Evolutionary conservation across 2,888 invertebrate genomes (phyloP), one percentile per base, ranked within the genome.

Genomic region (Meliscaeva auricollis): DNA sequence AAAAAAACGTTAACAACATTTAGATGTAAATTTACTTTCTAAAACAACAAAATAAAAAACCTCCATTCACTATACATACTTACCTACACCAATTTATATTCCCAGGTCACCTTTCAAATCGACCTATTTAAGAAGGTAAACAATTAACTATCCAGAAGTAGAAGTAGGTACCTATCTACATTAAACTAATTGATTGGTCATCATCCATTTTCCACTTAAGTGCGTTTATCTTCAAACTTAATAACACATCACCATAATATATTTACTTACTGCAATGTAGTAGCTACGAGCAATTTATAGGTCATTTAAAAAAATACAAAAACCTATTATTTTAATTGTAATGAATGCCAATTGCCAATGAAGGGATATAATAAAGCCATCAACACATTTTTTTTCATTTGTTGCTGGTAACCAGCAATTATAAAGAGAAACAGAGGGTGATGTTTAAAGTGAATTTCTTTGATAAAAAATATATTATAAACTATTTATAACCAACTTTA

Each of bases 341-440:
- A 64, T 64, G 30, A 64, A 64, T 46, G 46, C 46, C 66, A 66
- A 66, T 48, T 54, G 54, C 50, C 54, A 54, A 54, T 32, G 62
- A 68, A 80, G 46, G 68, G 62, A 75, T 62, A 75, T 69, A 69
- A 62, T 46, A 30, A 46, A 69, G 76, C 69, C 46, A 56, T 81
- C 75, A 76, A 76, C 62, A 81, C 62, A 38, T 80, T 56, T 46
- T 8, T 38, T 76, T 20, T 35, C 35, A 35, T 8, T 35, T 9
- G 35, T 7, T 38, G 35, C 11, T 38, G 9, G 5, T 11, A 38
- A 38, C 38, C 11, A 38, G 5, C 38, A 38, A 11, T 6, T 38
- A 11, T 38, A 11, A 2, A 35, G 35, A 35, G 6, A 6, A 9
- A 38, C 9, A 38, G 9, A 9, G 9, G 9, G 2, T 38, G 2